Evolutionary conservation across 1,140 invertebrate genomes (phyloP).

Genomic region (Mycetomoellerius zeteki): DNA sequence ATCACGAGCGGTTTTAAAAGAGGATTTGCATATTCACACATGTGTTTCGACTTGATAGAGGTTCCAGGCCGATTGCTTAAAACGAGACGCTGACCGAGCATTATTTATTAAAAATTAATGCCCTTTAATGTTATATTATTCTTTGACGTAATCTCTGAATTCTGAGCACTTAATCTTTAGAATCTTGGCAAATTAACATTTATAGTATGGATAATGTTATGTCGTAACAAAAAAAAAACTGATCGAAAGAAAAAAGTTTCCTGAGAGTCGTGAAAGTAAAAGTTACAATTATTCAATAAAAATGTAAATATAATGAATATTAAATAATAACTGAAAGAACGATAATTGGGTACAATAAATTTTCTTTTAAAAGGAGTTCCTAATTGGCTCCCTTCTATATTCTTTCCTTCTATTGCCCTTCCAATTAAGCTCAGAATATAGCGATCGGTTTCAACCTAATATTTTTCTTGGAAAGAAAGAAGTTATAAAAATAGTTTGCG

Average conservation of each 20-base stretch:
- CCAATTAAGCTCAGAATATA: constrained; percentile 35
- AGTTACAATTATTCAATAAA: background rate
- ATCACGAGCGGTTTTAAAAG: constrained; percentile 52
- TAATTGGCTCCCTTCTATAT: constrained; percentile 37
- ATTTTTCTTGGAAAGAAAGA: constrained; percentile 36
- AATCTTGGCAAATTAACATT: constrained; percentile 4
- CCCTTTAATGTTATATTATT: constrained; percentile 21
- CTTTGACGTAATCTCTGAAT: background rate
- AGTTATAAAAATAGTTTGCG: constrained; percentile 30
- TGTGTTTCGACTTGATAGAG: constrained; percentile 17
- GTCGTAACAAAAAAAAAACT: background rate
- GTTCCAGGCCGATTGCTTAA: background rate
- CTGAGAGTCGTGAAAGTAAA: background rate
- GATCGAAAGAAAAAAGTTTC: background rate
- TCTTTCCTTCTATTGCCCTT: background rate
- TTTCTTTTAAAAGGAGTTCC: constrained; percentile 14
- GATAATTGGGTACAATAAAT: constrained; percentile 43
- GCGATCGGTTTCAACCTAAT: constrained; percentile 19
- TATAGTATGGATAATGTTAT: background rate
- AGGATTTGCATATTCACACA: constrained; percentile 48
- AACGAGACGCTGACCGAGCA: background rate
- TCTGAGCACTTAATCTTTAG: background rate
- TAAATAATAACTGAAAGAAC: background rate
- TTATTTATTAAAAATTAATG: constrained; percentile 23
- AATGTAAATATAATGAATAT: constrained; percentile 33